A percentile compares a stretch with the other conserved stretches of the same genome.
These are phyloP conservation scores for Oligia strigilis DNA, from an alignment of 2,888 invertebrate species.

Conservation along the genomic window DNA sequence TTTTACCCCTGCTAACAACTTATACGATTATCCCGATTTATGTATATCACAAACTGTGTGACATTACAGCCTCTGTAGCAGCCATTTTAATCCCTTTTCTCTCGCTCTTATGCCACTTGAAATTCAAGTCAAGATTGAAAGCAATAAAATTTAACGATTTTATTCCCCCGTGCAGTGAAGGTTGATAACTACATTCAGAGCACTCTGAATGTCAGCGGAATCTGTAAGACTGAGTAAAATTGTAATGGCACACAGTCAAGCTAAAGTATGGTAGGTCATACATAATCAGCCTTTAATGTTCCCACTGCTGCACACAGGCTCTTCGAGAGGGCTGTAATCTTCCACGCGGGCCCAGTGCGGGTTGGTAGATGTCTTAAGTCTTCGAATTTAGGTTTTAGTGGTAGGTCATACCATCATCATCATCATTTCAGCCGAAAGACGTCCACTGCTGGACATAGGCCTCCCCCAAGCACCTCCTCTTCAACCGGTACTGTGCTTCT, in stretches of 20 bases:
- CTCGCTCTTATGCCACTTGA: constrained; percentile 44
- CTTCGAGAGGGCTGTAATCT: not conserved
- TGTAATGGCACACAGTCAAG: not conserved
- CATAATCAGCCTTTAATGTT: not conserved
- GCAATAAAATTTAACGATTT: constrained; percentile 61
- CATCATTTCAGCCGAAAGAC: too few species aligned
- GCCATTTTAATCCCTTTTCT: constrained; percentile 44
- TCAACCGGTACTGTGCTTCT: too few species aligned
- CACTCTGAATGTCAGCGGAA: constrained; percentile 42
- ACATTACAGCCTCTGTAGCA: constrained; percentile 22
- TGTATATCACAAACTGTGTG: constrained; percentile 29
- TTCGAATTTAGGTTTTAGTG: not conserved
- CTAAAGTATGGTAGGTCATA: not conserved
- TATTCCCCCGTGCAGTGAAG: constrained; percentile 45
- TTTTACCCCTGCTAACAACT: not conserved
- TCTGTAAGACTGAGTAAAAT: constrained; percentile 30
- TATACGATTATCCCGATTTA: constrained; percentile 12
- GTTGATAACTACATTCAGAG: constrained; percentile 43
- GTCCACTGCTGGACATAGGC: too few species aligned
- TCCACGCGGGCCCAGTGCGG: not conserved
- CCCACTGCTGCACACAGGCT: not conserved
- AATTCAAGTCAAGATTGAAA: constrained; percentile 56
- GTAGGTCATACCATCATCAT: too few species aligned
- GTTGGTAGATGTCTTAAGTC: not conserved
- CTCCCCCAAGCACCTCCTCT: too few species aligned